Conservation (phyloP, 2,888 invertebrate species). For the Drosophila atroscutellata region DNA sequence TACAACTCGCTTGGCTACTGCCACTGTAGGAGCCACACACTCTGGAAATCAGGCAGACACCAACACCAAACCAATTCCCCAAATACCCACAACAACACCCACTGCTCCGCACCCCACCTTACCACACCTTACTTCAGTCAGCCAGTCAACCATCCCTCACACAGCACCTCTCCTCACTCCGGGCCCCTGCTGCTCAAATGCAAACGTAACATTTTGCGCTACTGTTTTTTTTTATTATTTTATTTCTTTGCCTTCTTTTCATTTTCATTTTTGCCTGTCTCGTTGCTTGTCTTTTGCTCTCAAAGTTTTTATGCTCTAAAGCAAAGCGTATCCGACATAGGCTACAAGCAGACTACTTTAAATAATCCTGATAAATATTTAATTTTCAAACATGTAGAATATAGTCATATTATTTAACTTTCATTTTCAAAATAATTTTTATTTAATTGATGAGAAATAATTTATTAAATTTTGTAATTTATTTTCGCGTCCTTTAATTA, state of each 20-base stretch:
- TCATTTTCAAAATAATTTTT: not conserved
- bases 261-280: constrained; percentile 52
- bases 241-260: constrained; percentile 39
- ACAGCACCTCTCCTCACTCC: not conserved
- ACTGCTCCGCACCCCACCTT: not conserved
- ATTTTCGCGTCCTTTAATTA: not conserved
- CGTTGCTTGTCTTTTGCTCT: constrained; percentile 53
- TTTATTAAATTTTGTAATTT: not conserved
- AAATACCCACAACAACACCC: constrained; percentile 27
- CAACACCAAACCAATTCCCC: constrained; percentile 54
- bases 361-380: not conserved
- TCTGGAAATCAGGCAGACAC: constrained; percentile 41
- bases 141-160: not conserved
- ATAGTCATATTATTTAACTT: not conserved
- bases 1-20: constrained; percentile 55
- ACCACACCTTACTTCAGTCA: constrained; percentile 4
- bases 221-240: constrained; percentile 52
- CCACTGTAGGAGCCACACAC: constrained; percentile 71
- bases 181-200: constrained; percentile 39
- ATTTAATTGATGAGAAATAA: not conserved
- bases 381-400: not conserved
- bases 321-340: constrained; percentile 16
- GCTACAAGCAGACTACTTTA: not conserved
- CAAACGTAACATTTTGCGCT: constrained; percentile 81
- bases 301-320: constrained; percentile 32